These are phyloP conservation scores for Cardinalis cardinalis DNA, from an alignment of 2,113 vertebrate species.

Conservation along the genomic window DNA sequence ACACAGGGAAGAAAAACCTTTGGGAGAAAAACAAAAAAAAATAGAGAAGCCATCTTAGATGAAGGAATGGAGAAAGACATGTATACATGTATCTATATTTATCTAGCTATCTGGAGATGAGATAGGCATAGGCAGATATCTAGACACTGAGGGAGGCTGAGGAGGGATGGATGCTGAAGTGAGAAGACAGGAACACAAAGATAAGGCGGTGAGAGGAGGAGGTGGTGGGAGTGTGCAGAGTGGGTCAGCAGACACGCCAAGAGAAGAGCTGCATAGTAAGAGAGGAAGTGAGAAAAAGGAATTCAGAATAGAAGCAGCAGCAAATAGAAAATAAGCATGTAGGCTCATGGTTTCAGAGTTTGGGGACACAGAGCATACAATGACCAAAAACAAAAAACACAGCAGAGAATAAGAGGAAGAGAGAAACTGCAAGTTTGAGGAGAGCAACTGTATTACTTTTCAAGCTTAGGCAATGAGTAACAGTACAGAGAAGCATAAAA, in stretches of 20 bases:
- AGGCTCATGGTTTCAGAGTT: neutral
- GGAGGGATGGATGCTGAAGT: neutral
- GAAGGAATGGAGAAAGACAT: neutral
- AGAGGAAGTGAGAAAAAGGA: neutral
- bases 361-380: neutral
- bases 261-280: neutral
- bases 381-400: neutral
- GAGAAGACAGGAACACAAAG: neutral
- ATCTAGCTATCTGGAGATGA: neutral
- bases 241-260: neutral
- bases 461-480: neutral
- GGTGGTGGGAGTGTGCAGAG: neutral
- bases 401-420: neutral
- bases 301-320: neutral
- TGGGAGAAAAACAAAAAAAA: neutral
- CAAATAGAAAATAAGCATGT: neutral
- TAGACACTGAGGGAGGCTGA: neutral
- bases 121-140: neutral
- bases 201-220: neutral
- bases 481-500: neutral
- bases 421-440: neutral
- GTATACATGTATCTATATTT: neutral
- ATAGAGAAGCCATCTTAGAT: neutral
- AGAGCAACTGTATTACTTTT: neutral
- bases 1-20: neutral